Conservation (phyloP, 2,113 vertebrate species). For the Lophius piscatorius region DNA sequence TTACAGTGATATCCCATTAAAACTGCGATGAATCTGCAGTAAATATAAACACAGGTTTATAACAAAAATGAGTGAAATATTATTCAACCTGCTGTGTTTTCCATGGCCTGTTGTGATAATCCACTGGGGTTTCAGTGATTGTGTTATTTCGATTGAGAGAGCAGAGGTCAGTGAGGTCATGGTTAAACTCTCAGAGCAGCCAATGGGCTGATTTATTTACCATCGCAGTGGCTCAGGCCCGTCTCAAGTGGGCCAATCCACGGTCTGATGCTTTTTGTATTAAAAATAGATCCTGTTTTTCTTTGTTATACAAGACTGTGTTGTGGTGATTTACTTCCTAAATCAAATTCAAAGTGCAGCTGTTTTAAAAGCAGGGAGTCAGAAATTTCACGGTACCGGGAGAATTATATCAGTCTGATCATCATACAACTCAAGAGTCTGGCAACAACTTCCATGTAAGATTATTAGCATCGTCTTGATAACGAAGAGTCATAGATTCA, state of each 20-base stretch:
- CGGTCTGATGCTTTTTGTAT: slow-evolving; percentile 20
- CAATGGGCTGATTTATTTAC: slow-evolving; percentile 28
- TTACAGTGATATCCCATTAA: slow-evolving; percentile 17
- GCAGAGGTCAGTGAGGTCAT: slow-evolving; percentile 37
- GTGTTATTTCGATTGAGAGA: slow-evolving; percentile 43
- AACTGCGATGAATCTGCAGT: not conserved
- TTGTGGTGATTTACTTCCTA: slow-evolving; percentile 16
- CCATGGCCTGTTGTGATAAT: slow-evolving; percentile 29
- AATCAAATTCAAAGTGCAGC: slow-evolving; percentile 38
- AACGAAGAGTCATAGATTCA: not conserved
- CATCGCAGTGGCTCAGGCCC: slow-evolving; percentile 19
- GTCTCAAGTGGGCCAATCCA: slow-evolving; percentile 16
- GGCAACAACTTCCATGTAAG: not conserved
- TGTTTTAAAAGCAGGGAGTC: slow-evolving; percentile 25
- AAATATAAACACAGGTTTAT: slow-evolving; percentile 1
- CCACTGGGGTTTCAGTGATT: slow-evolving; percentile 16
- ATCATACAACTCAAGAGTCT: slow-evolving; percentile 16
- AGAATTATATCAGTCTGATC: slow-evolving; percentile 26
- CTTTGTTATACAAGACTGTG: slow-evolving; percentile 10
- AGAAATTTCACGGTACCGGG: not conserved
- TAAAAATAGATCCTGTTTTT: slow-evolving; percentile 25
- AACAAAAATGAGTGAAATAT: slow-evolving; percentile 14
- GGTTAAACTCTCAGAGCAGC: slow-evolving; percentile 14
- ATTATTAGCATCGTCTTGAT: slow-evolving; percentile 11
- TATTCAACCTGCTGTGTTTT: slow-evolving; percentile 24